Base-by-base conservation (phyloP, 2,113 vertebrate genomes). In the Trematomus loennbergii region DNA sequence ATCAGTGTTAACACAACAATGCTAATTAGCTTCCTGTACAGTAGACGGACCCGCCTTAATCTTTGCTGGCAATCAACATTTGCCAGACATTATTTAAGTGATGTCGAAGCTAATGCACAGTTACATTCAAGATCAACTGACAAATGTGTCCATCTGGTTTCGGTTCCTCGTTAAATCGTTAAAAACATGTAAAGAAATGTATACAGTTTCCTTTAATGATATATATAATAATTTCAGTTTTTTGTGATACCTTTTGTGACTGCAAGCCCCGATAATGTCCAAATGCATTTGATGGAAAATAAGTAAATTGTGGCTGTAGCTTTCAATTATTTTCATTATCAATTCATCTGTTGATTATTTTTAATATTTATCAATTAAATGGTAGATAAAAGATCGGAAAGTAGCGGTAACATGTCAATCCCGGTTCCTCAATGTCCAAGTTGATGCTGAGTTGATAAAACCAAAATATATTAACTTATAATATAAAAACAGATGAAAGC, bases 1-100 rank as follows among this genome's bases (percentile, higher is more conserved):
- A 83, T 84, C 69, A 20, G 59, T 17, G 85, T 83, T 82, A 89
- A 88, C 67, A 63, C 72, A 53, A 59, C 64, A 79, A 49, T 76
- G 33, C 66, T 86, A 84, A 88, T 91, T 88, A 55, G 75, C 77
- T 83, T 88, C 75, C 78, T 79, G 71, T 57, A 33, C 75, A 68
- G 49, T 49, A 60, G 64, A 80, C 43, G 3, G 81, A 55, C 36
- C 63, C 18, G 18, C 53, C 59, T 46, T 79, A 81, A 88, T 89
- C 87, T 84, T 55, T 48, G 45, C 73, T 72, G 78, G 81, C 85
- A 61, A 67, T 87, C 84, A 65, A 43, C 74, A 48, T 52, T 63
- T 68, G 45, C 70, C 50, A 83, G 55, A 72, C 40, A 48, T 61
- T 49, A 73, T 83, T 75, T 9, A 67, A 81, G 61, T 69, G 62